These are phyloP conservation scores for Aldabrachelys gigantea DNA, from an alignment of 2,113 vertebrate genomes.

Conservation along the genomic window DNA sequence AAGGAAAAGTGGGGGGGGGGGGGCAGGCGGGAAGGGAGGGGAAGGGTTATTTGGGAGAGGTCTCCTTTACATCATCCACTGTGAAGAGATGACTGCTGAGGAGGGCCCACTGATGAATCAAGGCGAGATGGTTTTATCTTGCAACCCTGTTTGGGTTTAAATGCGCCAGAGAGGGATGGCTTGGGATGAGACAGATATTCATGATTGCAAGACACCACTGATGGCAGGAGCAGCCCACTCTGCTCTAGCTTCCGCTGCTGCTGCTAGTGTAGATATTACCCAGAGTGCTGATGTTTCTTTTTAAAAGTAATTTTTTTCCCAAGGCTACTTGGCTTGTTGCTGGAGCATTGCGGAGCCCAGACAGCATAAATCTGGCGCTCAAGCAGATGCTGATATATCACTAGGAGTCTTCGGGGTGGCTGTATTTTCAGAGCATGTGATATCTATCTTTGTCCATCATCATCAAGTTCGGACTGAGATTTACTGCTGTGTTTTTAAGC, in stretches of 20 bases:
- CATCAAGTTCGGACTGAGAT: slow-evolving; percentile 19
- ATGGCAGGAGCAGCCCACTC: slow-evolving; percentile 26
- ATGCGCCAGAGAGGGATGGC: slow-evolving; percentile 14
- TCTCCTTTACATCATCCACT: not conserved
- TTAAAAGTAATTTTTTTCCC: slow-evolving; percentile 56
- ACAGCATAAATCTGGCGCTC: slow-evolving; percentile 52
- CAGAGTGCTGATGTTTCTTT: slow-evolving; percentile 4
- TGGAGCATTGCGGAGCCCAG: slow-evolving; percentile 51
- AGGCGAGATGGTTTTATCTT: slow-evolving; percentile 47
- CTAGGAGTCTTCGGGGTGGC: slow-evolving; percentile 18
- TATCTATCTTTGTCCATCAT: slow-evolving; percentile 58
- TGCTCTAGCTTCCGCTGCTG: slow-evolving; percentile 53
- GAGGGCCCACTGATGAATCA: not conserved
- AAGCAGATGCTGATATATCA: slow-evolving; percentile 67
- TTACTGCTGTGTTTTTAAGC: not conserved
- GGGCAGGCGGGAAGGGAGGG: no score
- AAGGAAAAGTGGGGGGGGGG: not conserved
- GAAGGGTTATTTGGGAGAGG: not conserved
- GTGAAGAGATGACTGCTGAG: not conserved
- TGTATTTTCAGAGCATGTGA: not conserved
- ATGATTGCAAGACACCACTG: accelerated
- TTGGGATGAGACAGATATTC: slow-evolving; percentile 22
- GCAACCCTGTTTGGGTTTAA: slow-evolving; percentile 36
- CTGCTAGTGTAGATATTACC: not conserved
- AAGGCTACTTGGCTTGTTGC: slow-evolving; percentile 54